A percentile compares a stretch with the other conserved stretches of the same genome.
Evolutionary conservation across 2,797 vertebrate species (phyloP).

Genomic region (Aulostomus chinensis): DNA sequence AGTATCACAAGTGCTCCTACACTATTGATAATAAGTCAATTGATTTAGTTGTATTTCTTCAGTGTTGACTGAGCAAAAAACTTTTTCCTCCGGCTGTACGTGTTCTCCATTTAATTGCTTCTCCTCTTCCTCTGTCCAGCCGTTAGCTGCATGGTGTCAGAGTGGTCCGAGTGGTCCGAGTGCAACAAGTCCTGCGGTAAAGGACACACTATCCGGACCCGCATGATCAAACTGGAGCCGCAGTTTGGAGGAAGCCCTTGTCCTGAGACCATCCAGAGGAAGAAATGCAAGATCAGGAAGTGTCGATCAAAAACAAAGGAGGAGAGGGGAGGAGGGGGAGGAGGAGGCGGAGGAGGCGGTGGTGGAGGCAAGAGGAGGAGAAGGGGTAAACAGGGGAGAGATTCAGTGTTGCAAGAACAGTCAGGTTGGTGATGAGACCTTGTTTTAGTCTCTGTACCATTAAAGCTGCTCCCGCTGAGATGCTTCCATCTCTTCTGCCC

Average conservation of each 20-base stretch:
- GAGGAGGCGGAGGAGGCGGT: conserved; percentile 78
- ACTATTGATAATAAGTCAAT: too few relatives aligned
- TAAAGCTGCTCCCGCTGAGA: not conserved
- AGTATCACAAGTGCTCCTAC: too few relatives aligned
- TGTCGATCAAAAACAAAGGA: conserved; percentile 84
- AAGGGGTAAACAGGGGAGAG: conserved; percentile 80
- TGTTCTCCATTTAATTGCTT: not conserved
- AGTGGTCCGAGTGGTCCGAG: conserved; percentile 96
- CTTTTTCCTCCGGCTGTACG: too few relatives aligned
- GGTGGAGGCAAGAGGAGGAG: conserved; percentile 82
- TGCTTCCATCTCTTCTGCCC: conserved; percentile 3
- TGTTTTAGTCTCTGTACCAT: not conserved
- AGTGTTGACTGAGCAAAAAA: too few relatives aligned
- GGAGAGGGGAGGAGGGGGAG: conserved; percentile 78
- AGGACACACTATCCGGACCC: conserved; percentile 93
- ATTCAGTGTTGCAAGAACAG: conserved; percentile 78
- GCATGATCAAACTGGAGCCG: conserved; percentile 93
- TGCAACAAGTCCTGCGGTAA: conserved; percentile 98
- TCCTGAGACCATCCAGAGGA: conserved; percentile 92
- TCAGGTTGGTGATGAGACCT: conserved; percentile 74
- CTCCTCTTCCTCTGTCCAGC: conserved; percentile 67
- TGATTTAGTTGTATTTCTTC: too few relatives aligned
- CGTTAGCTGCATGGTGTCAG: conserved; percentile 91
- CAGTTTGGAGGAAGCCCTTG: conserved; percentile 89
- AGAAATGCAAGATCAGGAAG: conserved; percentile 92